These are phyloP conservation scores for Drosophila ustulata DNA, from an alignment of 2,888 invertebrate genomes.

Conservation along the genomic window DNA sequence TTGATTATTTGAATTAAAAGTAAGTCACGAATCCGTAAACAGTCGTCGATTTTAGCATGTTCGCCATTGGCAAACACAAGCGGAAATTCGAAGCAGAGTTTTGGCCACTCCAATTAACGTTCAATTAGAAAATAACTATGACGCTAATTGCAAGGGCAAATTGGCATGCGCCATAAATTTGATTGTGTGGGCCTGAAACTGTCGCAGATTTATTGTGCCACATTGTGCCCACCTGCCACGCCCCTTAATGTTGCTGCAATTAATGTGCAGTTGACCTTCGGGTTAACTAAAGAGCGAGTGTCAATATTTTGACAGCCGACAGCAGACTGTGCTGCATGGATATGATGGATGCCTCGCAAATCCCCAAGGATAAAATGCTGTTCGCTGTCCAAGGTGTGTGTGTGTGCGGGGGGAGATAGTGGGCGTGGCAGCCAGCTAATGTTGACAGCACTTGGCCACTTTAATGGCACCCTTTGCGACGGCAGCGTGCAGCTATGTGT, in stretches of 20 bases:
- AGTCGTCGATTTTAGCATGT: constrained; percentile 65
- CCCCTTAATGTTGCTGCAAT: constrained; percentile 50
- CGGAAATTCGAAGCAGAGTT: constrained; percentile 26
- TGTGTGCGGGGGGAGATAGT: background rate
- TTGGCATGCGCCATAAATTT: constrained; percentile 36
- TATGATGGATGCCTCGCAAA: constrained; percentile 71
- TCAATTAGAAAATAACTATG: constrained; percentile 75
- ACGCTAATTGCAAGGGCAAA: constrained; percentile 65
- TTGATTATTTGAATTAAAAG: constrained; percentile 74
- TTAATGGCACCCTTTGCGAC: constrained; percentile 68
- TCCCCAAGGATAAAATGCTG: constrained; percentile 55
- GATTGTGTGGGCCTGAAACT: constrained; percentile 34
- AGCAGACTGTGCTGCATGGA: constrained; percentile 8
- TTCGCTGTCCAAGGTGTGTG: constrained; percentile 1
- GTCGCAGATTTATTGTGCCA: constrained; percentile 66
- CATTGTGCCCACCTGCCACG: constrained; percentile 7
- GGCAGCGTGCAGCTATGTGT: constrained; percentile 20
- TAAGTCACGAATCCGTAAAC: constrained; percentile 74
- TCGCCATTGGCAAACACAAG: constrained; percentile 39
- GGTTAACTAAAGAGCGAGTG: constrained; percentile 67
- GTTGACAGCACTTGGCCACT: constrained; percentile 72
- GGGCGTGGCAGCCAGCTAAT: constrained; percentile 58
- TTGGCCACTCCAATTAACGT: constrained; percentile 68
- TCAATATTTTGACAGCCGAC: constrained; percentile 74
- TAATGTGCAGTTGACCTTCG: constrained; percentile 76